phyloP scores from a whole-genome alignment of 2,113 vertebrate species.

The Dicentrarchus labrax region DNA sequence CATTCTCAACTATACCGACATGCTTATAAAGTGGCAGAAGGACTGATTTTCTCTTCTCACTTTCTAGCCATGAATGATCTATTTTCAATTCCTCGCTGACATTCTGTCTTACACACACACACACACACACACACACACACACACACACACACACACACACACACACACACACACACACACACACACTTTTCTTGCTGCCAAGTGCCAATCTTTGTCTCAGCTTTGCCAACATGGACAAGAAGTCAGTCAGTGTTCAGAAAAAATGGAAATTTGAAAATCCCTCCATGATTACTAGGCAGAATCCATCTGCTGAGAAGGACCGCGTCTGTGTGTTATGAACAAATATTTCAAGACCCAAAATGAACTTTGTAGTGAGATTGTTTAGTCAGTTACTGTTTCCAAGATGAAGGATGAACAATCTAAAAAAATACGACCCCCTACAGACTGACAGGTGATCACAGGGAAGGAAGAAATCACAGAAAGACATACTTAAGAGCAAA shows the following conservation, averaged over 20 bases:
- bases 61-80: slow-evolving; percentile 7
- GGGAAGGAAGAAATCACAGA: background rate
- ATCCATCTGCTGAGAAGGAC: background rate
- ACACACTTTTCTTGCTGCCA: background rate
- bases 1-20: background rate
- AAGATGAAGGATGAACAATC: background rate
- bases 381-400: background rate
- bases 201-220: background rate
- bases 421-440: background rate
- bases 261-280: slow-evolving; percentile 5
- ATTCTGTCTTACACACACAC: background rate
- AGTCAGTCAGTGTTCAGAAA: background rate
- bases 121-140: background rate
- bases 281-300: background rate
- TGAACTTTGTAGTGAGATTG: background rate
- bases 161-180: background rate
- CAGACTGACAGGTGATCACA: slow-evolving; percentile 21
- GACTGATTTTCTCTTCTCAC: background rate
- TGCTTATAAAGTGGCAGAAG: background rate
- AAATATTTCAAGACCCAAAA: background rate
- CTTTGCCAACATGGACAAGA: background rate
- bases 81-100: slow-evolving; percentile 7
- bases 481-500: background rate
- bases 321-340: background rate
- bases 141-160: slow-evolving; percentile 1